These are phyloP conservation scores for Misgurnus mizolepis DNA, from an alignment of 2,113 vertebrate species.

Conservation along the genomic window DNA sequence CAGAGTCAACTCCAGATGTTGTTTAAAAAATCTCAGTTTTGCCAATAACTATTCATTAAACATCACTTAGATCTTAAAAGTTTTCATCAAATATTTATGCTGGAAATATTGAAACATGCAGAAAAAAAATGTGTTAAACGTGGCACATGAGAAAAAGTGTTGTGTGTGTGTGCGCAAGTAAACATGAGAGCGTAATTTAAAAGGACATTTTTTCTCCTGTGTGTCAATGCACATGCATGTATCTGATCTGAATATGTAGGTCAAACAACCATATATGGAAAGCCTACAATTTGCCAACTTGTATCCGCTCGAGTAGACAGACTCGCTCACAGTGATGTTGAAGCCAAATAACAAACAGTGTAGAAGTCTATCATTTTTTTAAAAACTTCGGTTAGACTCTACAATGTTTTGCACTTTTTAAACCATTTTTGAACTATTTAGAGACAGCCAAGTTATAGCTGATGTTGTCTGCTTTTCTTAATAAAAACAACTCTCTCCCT, in stretches of 20 bases:
- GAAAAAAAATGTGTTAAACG: slow-evolving; percentile 27
- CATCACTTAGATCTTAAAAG: slow-evolving; percentile 47
- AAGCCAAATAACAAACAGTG: not conserved
- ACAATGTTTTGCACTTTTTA: slow-evolving; percentile 20
- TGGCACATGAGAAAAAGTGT: slow-evolving; percentile 17
- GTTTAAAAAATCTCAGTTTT: slow-evolving; percentile 42
- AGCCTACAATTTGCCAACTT: slow-evolving; percentile 40
- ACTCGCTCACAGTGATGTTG: slow-evolving; percentile 34
- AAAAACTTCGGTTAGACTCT: slow-evolving; percentile 19
- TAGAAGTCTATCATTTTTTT: slow-evolving; percentile 4
- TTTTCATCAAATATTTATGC: slow-evolving; percentile 45
- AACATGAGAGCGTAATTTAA: slow-evolving; percentile 34
- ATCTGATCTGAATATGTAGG: slow-evolving; percentile 43
- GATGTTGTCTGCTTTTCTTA: slow-evolving; percentile 38
- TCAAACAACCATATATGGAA: slow-evolving; percentile 47
- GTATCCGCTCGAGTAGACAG: slow-evolving; percentile 33
- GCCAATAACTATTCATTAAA: slow-evolving; percentile 56
- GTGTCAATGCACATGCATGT: slow-evolving; percentile 22
- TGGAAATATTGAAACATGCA: slow-evolving; percentile 31
- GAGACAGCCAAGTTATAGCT: not conserved
- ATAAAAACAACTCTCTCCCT: slow-evolving; percentile 48
- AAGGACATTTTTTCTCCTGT: slow-evolving; percentile 35
- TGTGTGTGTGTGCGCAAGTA: not conserved
- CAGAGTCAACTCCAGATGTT: slow-evolving; percentile 1
- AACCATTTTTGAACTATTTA: slow-evolving; percentile 15